Evolutionary conservation across 2,113 vertebrate species (phyloP).

Genomic region (Heterochromis multidens): DNA sequence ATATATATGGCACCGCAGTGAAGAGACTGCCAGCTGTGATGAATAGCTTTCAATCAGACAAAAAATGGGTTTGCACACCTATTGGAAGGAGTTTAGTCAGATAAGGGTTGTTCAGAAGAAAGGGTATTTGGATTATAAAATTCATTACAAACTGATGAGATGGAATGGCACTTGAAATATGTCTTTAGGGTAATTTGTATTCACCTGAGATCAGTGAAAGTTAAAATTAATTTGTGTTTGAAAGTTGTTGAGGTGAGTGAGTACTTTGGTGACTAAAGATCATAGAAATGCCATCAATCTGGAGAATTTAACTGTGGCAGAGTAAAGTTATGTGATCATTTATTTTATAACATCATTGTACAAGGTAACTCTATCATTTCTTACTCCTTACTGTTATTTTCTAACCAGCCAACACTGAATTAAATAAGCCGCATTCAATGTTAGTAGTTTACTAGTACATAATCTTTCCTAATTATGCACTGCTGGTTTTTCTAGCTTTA

Average conservation of each 20-base stretch:
- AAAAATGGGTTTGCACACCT: slow-evolving; percentile 65
- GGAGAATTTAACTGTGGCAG: neutral
- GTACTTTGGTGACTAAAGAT: neutral
- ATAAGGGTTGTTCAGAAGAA: slow-evolving; percentile 61
- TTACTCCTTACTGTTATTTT: neutral
- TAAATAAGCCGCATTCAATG: neutral
- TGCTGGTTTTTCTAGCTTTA: neutral
- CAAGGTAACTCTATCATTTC: neutral
- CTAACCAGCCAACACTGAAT: neutral
- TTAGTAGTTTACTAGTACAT: neutral
- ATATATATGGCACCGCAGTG: neutral
- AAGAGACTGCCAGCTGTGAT: slow-evolving; percentile 58
- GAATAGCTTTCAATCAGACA: slow-evolving; percentile 68
- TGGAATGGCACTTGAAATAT: slow-evolving; percentile 23
- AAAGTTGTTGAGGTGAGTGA: slow-evolving; percentile 8
- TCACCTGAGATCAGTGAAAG: neutral
- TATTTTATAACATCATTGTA: neutral
- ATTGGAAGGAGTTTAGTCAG: slow-evolving; percentile 40
- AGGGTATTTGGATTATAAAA: slow-evolving; percentile 43
- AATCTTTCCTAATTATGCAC: neutral
- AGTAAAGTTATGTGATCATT: neutral
- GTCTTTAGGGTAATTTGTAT: slow-evolving; percentile 37
- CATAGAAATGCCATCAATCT: neutral
- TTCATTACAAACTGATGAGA: slow-evolving; percentile 54
- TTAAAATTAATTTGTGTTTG: slow-evolving; percentile 21